Percentiles rank a stretch among this genome's conserved stretches.
These are phyloP conservation scores for Crotalus horridus DNA, from an alignment of 2,113 vertebrate species.

Conservation along the genomic window DNA sequence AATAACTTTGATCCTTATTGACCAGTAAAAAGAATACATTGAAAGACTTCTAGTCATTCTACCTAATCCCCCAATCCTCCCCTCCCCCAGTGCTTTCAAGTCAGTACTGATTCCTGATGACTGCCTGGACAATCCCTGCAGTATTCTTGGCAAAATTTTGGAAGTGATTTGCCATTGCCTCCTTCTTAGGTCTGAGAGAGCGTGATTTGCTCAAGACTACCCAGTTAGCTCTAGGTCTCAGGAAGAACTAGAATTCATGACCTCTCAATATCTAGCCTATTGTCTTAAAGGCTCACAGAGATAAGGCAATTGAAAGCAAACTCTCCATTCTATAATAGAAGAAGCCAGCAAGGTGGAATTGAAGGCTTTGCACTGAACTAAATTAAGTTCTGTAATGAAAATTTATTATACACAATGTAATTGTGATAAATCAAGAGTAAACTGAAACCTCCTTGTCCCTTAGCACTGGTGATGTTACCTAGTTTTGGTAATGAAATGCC, in stretches of 20 bases:
- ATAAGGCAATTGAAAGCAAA: slow-evolving; percentile 44
- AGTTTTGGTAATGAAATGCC: too few relatives aligned
- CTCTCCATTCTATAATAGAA: slow-evolving; percentile 34
- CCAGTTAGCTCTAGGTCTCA: neutral
- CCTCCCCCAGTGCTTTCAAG: neutral
- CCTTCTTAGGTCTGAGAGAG: neutral
- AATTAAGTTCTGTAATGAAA: slow-evolving; percentile 43
- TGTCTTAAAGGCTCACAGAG: slow-evolving; percentile 20
- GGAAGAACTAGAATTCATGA: neutral
- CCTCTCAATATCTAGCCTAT: neutral
- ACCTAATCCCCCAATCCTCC: neutral
- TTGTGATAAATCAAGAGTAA: slow-evolving; percentile 35
- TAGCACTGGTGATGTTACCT: too few relatives aligned
- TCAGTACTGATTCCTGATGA: neutral
- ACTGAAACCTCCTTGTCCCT: neutral
- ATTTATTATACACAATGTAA: slow-evolving; percentile 22
- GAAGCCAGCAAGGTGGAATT: slow-evolving; percentile 42
- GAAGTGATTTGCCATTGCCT: neutral
- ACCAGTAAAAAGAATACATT: slow-evolving; percentile 6
- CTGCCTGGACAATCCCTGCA: neutral
- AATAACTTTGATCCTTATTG: neutral
- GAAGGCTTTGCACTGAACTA: slow-evolving; percentile 42
- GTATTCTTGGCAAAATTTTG: neutral
- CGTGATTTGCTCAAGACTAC: neutral
- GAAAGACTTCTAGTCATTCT: slow-evolving; percentile 13